A percentile compares a stretch with the other conserved stretches of the same genome.
phyloP scores from a whole-genome alignment of 1,140 invertebrate genomes.

The Drosophila quadrilineata region DNA sequence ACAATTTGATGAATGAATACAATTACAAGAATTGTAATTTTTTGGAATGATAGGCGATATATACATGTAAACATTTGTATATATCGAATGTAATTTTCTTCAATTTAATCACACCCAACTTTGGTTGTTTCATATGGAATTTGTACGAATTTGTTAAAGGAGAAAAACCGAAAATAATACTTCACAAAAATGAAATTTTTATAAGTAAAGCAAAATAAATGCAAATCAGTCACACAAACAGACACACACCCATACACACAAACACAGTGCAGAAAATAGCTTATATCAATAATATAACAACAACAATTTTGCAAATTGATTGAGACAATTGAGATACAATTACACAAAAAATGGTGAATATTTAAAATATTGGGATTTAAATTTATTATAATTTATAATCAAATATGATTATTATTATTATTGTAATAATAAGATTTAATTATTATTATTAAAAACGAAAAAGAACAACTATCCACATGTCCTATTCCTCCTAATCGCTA shows the following conservation, averaged over 20 bases:
- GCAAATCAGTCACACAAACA: conserved; percentile 25
- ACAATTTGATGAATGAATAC: conserved; percentile 51
- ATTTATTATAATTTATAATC: conserved; percentile 77
- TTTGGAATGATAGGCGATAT: too few relatives aligned
- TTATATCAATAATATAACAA: conserved; percentile 31
- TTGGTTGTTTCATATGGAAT: conserved; percentile 68
- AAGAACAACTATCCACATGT: conserved; percentile 28
- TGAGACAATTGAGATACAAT: conserved; percentile 44
- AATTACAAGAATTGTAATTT: conserved; percentile 70
- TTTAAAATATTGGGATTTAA: conserved; percentile 74
- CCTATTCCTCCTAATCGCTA: conserved; percentile 69
- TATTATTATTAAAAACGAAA: conserved; percentile 70
- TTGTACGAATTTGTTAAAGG: conserved; percentile 73
- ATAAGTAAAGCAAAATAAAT: conserved; percentile 38
- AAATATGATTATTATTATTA: conserved; percentile 77
- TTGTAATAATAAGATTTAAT: conserved; percentile 76
- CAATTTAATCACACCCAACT: conserved; percentile 17
- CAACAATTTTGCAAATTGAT: too few relatives aligned
- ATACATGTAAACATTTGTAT: too few relatives aligned
- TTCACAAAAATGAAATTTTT: conserved; percentile 58
- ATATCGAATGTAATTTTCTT: conserved; percentile 27
- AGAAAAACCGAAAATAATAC: conserved; percentile 41
- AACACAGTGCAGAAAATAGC: conserved; percentile 47
- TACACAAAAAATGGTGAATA: conserved; percentile 62
- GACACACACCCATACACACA: too few relatives aligned